Evolutionary conservation across 2,888 invertebrate species (phyloP), one percentile per base, ranked within the genome.

Genomic region (Linyphia triangularis): DNA sequence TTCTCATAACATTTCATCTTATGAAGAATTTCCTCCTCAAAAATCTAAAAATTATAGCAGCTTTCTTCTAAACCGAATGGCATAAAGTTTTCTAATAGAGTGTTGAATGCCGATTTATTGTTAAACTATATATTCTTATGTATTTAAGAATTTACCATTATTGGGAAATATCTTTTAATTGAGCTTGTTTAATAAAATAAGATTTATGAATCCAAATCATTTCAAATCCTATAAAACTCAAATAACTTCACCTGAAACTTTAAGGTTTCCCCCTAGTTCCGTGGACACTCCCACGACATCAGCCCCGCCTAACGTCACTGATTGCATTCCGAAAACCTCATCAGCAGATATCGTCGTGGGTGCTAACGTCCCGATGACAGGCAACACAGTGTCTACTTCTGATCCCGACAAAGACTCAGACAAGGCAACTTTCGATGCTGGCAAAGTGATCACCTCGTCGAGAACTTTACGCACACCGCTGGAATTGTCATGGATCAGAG

Each of bases 211-310:
- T n/a, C n/a, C 16, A 13, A 57, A 57, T 10, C 40, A 13, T 10
- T 40, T 10, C 1, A 40, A 10, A 40, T 10, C 13, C 13, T 13
- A 40, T 40, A 59, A 22, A 22, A 9, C 19, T 59, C 19, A 22
- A 30, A 16, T 16, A 5, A 30, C n/a, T 28, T 70, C 86, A 90
- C 90, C 89, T 59, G 91, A 91, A 24, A 91, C 89, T 81, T 88
- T 86, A 10, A 91, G 79, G 33, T 86, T 75, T 43, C 90, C 90
- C 70, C 90, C 82, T 16, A 89, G 57, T 9, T 89, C 89, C 5
- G 89, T 75, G 3, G 83, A 69, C 19, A 77, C 26, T 5, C 70
- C 83, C 24, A 59, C 59, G 1, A 78, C 0, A 33, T 73, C 79
- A n/a, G 70, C 33, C n/a, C 72, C 30, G 2, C 33, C 30, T 16